A percentile compares a stretch with the other conserved stretches of the same genome.
Conservation (phyloP, 2,888 invertebrate genomes). For the Eupithecia centaureata region DNA sequence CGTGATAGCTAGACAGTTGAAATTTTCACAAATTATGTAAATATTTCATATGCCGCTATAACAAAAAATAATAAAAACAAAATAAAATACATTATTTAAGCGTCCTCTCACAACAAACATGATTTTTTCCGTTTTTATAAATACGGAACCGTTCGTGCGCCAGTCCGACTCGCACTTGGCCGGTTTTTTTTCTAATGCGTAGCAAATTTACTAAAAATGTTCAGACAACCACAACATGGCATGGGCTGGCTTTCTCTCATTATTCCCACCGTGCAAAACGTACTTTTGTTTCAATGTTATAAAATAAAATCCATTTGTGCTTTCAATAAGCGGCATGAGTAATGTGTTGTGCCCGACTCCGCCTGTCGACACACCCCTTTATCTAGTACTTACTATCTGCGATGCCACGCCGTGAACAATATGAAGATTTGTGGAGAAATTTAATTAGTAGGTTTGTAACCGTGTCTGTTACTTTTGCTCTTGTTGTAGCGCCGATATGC, state of each 20-base stretch:
- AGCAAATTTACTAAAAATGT: background rate
- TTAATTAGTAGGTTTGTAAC: conserved; percentile 36
- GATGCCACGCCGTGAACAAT: conserved; percentile 68
- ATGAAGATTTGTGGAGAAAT: conserved; percentile 46
- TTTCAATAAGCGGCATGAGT: conserved; percentile 56
- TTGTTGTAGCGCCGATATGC: conserved; percentile 7
- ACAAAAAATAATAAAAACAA: no score
- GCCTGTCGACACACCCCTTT: conserved; percentile 73
- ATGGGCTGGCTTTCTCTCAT: background rate
- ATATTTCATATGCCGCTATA: no score
- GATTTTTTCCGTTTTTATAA: no score
- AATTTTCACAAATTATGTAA: no score
- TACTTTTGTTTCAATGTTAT: conserved; percentile 16
- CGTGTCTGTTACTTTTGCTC: conserved; percentile 11
- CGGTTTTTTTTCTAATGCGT: no score
- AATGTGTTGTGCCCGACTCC: conserved; percentile 67
- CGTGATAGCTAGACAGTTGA: no score
- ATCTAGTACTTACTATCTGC: conserved; percentile 64
- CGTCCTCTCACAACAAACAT: no score
- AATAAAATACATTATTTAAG: no score
- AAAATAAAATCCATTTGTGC: conserved; percentile 37
- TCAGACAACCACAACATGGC: background rate
- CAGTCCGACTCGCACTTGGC: no score
- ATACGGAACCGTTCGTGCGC: no score
- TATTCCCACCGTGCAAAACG: conserved; percentile 16